These are phyloP conservation scores for Coranthus polyacanthus DNA, from an alignment of 2,797 vertebrate species.

Conservation along the genomic window DNA sequence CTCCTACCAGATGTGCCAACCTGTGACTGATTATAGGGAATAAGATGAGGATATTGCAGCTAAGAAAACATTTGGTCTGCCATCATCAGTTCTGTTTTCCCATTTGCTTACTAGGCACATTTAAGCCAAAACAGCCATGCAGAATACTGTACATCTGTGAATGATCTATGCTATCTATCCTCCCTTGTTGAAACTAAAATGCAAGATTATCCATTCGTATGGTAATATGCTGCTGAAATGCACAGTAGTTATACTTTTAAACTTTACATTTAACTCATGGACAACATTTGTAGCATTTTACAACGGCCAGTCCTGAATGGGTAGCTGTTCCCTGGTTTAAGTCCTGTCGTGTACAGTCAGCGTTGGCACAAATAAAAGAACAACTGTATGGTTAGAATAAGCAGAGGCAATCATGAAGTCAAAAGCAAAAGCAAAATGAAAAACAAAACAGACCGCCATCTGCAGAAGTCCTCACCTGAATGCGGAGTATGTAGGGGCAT, in stretches of 20 bases:
- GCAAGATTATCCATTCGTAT: conserved; percentile 12
- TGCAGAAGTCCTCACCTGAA: conserved; percentile 43
- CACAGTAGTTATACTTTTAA: conserved; percentile 18
- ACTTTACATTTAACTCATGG: conserved; percentile 15
- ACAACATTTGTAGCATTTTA: conserved; percentile 18
- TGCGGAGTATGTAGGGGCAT: conserved; percentile 36
- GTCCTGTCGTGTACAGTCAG: conserved; percentile 27
- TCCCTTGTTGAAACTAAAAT: conserved; percentile 16
- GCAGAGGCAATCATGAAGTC: conserved; percentile 35
- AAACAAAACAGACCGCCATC: conserved; percentile 37
- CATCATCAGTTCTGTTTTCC: conserved; percentile 54
- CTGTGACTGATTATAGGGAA: conserved; percentile 47
- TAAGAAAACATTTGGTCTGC: conserved; percentile 39
- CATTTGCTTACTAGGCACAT: conserved; percentile 43
- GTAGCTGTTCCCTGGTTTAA: conserved; percentile 28
- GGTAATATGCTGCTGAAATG: conserved; percentile 17
- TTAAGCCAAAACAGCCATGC: conserved; percentile 40
- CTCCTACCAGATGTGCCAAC: conserved; percentile 28
- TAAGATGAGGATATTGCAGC: conserved; percentile 46
- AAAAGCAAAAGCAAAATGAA: too few species aligned
- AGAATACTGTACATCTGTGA: conserved; percentile 42
- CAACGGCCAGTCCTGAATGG: conserved; percentile 11
- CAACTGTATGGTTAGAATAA: conserved; percentile 33
- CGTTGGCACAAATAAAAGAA: conserved; percentile 41
- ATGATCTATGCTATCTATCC: conserved; percentile 33